Evolutionary conservation across 1,140 invertebrate genomes (phyloP).

Genomic region (Magallana angulata): DNA sequence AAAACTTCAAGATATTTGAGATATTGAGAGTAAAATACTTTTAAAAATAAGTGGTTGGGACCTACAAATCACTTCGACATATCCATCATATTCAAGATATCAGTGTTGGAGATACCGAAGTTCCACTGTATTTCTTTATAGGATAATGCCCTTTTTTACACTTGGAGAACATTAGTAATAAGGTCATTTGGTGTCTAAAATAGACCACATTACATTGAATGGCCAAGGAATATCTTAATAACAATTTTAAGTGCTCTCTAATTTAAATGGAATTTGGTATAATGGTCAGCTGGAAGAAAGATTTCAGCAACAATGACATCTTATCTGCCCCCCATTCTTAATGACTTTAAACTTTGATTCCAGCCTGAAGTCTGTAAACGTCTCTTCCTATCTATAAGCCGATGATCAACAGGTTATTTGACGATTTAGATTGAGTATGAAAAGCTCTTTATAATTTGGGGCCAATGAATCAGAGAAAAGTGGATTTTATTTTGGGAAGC

Average conservation of each 20-base stretch:
- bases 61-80: no score
- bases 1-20: no score
- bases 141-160: no score
- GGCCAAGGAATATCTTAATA: no score
- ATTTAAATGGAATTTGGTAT: constrained; percentile 8
- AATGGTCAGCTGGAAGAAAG: neutral
- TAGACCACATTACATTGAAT: no score
- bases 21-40: no score
- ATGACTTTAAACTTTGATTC: constrained; percentile 14
- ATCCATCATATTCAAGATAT: no score
- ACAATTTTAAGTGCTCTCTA: neutral
- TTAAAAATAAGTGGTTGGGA: no score
- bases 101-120: no score
- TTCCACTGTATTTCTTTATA: no score
- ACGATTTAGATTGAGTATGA: constrained; percentile 1
- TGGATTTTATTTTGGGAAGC: neutral
- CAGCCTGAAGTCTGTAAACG: neutral
- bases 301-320: neutral
- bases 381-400: neutral
- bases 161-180: no score
- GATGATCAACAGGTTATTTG: neutral
- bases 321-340: neutral
- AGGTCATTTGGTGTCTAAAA: no score
- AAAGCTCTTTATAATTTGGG: neutral
- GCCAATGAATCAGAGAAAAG: neutral